phyloP scores from a whole-genome alignment of 64 coral and sea anemone species.

The Stylophora pistillata region DNA sequence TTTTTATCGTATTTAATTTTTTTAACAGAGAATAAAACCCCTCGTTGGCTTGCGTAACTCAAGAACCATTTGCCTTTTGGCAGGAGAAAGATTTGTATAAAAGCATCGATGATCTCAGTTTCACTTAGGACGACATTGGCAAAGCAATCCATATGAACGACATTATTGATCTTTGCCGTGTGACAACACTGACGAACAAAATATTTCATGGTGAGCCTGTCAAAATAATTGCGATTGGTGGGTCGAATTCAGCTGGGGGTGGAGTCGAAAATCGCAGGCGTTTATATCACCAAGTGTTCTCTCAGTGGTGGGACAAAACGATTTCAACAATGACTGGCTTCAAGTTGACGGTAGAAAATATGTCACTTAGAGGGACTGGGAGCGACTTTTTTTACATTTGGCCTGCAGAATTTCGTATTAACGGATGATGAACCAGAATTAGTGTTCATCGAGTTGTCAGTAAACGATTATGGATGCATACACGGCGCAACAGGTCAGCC shows the following conservation, averaged over 20 bases:
- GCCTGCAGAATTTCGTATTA: constrained; percentile 48
- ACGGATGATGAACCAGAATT: constrained; percentile 6
- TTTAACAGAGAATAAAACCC: neutral
- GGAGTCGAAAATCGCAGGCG: constrained; percentile 45
- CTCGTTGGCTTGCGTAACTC: neutral
- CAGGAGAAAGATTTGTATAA: neutral
- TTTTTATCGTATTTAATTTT: neutral
- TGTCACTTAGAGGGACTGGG: constrained; percentile 84
- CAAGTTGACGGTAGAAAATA: constrained; percentile 30
- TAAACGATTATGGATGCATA: constrained; percentile 31
- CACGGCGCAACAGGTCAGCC: constrained; percentile 29
- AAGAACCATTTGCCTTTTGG: constrained; percentile 14
- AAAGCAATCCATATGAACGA: neutral
- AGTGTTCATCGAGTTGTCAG: constrained; percentile 40
- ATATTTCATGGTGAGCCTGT: constrained; percentile 27
- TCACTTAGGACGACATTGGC: neutral
- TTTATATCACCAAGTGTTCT: constrained; percentile 45
- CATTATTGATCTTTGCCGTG: neutral
- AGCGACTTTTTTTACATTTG: constrained; percentile 88
- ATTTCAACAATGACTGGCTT: constrained; percentile 45
- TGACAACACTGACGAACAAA: constrained; percentile 21
- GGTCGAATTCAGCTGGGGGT: constrained; percentile 80
- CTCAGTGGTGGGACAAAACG: constrained; percentile 65
- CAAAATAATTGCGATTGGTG: constrained; percentile 82
- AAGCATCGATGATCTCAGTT: neutral